phyloP scores from a whole-genome alignment of 2,888 invertebrate genomes.

The Rapana venosa region DNA sequence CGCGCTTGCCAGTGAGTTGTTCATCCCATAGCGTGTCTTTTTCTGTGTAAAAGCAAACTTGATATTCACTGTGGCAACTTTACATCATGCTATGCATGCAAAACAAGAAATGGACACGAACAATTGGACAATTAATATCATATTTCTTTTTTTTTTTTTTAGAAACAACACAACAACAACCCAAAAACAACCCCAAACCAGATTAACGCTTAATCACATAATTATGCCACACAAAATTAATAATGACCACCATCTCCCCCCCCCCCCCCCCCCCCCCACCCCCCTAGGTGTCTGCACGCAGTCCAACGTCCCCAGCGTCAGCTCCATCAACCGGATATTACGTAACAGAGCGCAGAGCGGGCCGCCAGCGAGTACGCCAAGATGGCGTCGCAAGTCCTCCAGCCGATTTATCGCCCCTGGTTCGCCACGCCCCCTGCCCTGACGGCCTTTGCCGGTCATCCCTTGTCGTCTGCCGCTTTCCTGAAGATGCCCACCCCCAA shows the following conservation, averaged over 20 bases:
- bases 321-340: slow-evolving; percentile 96
- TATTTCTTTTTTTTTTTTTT: too few species aligned
- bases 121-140: too few species aligned
- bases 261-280: neutral
- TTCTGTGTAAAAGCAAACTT: too few species aligned
- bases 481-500: slow-evolving; percentile 1
- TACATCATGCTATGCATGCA: too few species aligned
- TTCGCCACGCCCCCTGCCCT: slow-evolving; percentile 32
- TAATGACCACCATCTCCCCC: neutral
- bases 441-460: slow-evolving; percentile 20
- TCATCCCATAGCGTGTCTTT: too few species aligned
- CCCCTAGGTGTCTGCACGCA: slow-evolving; percentile 89
- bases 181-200: too few species aligned
- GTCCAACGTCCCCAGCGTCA: slow-evolving; percentile 96
- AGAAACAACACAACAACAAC: too few species aligned
- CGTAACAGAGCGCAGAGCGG: slow-evolving; percentile 95
- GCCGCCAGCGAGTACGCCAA: slow-evolving; percentile 96
- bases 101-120: too few species aligned
- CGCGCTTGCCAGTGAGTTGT: too few species aligned
- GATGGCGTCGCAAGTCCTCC: slow-evolving; percentile 63
- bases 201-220: too few species aligned
- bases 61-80: too few species aligned
- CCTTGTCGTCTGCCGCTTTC: neutral
- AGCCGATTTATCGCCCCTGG: slow-evolving; percentile 52
- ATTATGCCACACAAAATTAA: too few species aligned